Base-by-base conservation (phyloP, 1,140 invertebrate genomes). In the Solenopsis fugax region DNA sequence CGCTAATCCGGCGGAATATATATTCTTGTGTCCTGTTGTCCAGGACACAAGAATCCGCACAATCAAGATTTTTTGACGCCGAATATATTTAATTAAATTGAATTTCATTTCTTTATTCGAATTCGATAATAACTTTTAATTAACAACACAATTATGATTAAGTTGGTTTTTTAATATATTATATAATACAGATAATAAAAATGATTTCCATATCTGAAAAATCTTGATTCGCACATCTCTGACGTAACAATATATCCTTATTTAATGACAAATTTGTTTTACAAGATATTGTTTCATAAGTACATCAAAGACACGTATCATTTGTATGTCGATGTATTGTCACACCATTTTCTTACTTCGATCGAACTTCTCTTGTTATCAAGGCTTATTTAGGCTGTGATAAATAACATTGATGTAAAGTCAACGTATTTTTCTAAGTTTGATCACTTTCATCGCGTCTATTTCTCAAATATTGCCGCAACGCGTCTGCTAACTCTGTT, bases 401-500 rank as follows among this genome's bases (percentile, higher is more conserved):
- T n/a, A 45, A 16, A 7, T 86, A 21, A 73, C 24, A 6, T 89
- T 62, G 4, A 88, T 80, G 18, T 45, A 87, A 10, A 48, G 18
- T 60, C 41, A 73, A 29, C 6, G 0, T 56, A n/a, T 67, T 56
- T 21, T 81, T 52, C 71, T 90, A 90, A 73, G 82, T 54, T 1
- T 29, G 34, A 58, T 69, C 67, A 4, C 6, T 85, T 24, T 82
- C 58, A 16, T 45, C 12, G 0, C 9, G 5, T 88, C 4, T 58
- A 24, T 2, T 0, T n/a, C 0, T 4, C 87, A 90, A 67, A 1
- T 62, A 48, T 1, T 37, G 13, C 52, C 88, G 90, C 16, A 94
- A 94, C 0, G 89, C 62, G 21, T 91, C 85, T 0, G 92, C 91
- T 10, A 94, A 60, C 29, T 94, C 93, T 3, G 88, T 80, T 0